These are phyloP conservation scores for Theretra japonica DNA, from an alignment of 2,888 invertebrate genomes.

Conservation along the genomic window DNA sequence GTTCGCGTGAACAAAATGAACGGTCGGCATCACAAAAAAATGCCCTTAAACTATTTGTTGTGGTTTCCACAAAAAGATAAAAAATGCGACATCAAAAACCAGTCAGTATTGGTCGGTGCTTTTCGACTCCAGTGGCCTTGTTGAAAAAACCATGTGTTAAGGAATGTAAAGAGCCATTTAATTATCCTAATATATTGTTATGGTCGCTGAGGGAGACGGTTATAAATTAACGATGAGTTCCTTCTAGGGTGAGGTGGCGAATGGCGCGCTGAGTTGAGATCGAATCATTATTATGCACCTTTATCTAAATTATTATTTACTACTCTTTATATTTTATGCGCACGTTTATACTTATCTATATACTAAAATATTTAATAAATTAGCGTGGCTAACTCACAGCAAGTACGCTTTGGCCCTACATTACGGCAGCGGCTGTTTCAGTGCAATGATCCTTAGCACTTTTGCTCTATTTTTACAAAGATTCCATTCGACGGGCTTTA, in stretches of 20 bases:
- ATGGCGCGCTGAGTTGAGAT: constrained; percentile 53
- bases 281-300: constrained; percentile 37
- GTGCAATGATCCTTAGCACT: constrained; percentile 78
- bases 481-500: constrained; percentile 73
- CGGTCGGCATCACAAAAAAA: constrained; percentile 74
- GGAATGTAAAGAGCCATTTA: constrained; percentile 85
- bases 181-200: constrained; percentile 85
- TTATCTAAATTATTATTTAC: constrained; percentile 32
- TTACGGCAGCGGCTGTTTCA: constrained; percentile 64
- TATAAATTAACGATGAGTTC: constrained; percentile 75
- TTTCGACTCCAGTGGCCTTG: constrained; percentile 77
- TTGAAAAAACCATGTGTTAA: constrained; percentile 83
- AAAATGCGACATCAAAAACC: constrained; percentile 77
- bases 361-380: neutral
- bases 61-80: constrained; percentile 78
- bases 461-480: constrained; percentile 56
- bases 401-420: neutral
- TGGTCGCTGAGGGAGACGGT: constrained; percentile 79
- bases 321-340: constrained; percentile 30
- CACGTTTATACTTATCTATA: neutral
- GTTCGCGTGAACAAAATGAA: constrained; percentile 75
- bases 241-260: constrained; percentile 67
- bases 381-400: neutral
- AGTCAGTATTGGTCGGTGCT: constrained; percentile 82
- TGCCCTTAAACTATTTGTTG: constrained; percentile 81